These are phyloP conservation scores for Bombus fervidus DNA, from an alignment of 1,140 invertebrate species.

Conservation along the genomic window DNA sequence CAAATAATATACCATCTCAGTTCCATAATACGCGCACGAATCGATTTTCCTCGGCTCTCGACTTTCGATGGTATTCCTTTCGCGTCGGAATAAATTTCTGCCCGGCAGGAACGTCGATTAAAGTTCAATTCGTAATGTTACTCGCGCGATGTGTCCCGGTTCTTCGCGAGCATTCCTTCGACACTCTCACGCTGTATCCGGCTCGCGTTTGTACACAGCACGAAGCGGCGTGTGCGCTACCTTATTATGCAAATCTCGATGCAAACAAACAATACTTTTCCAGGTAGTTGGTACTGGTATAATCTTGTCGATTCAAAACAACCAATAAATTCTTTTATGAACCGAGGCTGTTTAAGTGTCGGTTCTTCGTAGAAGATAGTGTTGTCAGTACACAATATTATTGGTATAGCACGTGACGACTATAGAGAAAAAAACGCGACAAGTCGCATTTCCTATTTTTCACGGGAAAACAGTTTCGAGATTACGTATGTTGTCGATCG, in stretches of 20 bases:
- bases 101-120: slow-evolving; percentile 44
- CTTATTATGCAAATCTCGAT: slow-evolving; percentile 71
- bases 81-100: background rate
- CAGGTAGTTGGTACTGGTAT: slow-evolving; percentile 11
- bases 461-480: no score
- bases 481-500: no score
- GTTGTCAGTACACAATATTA: no score
- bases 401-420: no score
- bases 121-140: slow-evolving; percentile 34
- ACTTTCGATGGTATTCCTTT: slow-evolving; percentile 27
- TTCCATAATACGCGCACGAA: background rate
- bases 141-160: background rate
- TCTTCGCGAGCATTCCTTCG: slow-evolving; percentile 30
- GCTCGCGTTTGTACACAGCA: slow-evolving; percentile 11
- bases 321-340: slow-evolving; percentile 53
- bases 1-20: no score
- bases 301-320: slow-evolving; percentile 4
- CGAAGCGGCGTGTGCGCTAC: slow-evolving; percentile 45
- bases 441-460: no score
- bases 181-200: slow-evolving; percentile 58
- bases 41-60: background rate
- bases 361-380: background rate
- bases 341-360: background rate
- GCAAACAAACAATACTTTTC: slow-evolving; percentile 67
- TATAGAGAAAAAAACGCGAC: no score